phyloP scores from a whole-genome alignment of 1,140 invertebrate genomes.

The Onthophagus taurus region DNA sequence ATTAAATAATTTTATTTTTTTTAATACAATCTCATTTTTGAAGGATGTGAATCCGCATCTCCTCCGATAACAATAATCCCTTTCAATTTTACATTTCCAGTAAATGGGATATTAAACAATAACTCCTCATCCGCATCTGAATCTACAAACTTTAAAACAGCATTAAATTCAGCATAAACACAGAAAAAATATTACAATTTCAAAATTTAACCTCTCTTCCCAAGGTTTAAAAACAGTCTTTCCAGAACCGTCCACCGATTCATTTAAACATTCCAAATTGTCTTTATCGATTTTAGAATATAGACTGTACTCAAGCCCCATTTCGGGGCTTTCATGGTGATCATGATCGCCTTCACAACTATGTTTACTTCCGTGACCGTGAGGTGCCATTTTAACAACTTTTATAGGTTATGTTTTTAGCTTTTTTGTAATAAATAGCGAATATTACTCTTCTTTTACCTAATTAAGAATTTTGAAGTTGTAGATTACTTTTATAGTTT shows the following conservation, averaged over 20 bases:
- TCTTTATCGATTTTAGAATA: conserved; percentile 82
- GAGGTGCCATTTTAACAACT: conserved; percentile 28
- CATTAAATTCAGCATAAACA: conserved; percentile 2
- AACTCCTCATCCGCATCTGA: conserved; percentile 92
- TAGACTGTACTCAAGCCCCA: conserved; percentile 78
- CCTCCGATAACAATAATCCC: conserved; percentile 85
- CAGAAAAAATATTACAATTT: conserved; percentile 47
- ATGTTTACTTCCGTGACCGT: conserved; percentile 27
- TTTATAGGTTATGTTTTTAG: neutral
- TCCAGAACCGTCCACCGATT: conserved; percentile 73
- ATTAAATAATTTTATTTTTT: conserved; percentile 30
- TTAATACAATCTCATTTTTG: conserved; percentile 73
- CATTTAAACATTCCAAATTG: conserved; percentile 88
- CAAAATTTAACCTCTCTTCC: conserved; percentile 71
- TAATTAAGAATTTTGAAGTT: no score
- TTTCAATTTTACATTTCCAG: conserved; percentile 89
- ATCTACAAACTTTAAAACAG: conserved; percentile 71
- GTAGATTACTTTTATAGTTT: no score
- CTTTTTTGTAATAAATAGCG: conserved; percentile 1
- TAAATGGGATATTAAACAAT: conserved; percentile 92
- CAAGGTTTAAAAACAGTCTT: conserved; percentile 87
- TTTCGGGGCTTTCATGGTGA: conserved; percentile 58
- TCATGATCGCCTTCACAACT: conserved; percentile 37
- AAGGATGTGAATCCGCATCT: conserved; percentile 73
- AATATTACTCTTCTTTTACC: no score